Percentiles rank a stretch among this genome's conserved stretches.
phyloP scores from a whole-genome alignment of 2,113 vertebrate species.

The Melospiza melodia region DNA sequence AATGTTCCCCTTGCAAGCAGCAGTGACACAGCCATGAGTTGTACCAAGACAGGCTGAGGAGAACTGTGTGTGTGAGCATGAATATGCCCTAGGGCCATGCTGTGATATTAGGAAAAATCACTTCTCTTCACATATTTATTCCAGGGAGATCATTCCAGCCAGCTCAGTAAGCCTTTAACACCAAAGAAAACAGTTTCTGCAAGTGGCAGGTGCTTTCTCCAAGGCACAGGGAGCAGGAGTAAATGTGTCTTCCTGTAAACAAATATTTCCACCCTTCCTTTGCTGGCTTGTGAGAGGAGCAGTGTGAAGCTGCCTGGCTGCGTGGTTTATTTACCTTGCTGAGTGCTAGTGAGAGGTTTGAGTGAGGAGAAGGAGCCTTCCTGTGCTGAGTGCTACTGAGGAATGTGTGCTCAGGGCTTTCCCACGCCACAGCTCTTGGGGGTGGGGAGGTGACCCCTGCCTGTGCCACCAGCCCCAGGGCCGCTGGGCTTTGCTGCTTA shows the following conservation, averaged over 20 bases:
- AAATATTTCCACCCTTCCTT: not conserved
- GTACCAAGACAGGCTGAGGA: not conserved
- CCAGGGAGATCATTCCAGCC: not conserved
- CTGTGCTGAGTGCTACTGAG: constrained; percentile 50
- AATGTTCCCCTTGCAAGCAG: not conserved
- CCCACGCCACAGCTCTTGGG: constrained; percentile 13
- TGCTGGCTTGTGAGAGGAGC: not conserved
- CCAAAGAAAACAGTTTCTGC: not conserved
- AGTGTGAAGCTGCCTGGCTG: not conserved
- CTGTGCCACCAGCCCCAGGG: not conserved
- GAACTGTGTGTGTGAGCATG: not conserved
- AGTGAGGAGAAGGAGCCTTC: constrained; percentile 48
- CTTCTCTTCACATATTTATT: not conserved
- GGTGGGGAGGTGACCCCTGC: not conserved
- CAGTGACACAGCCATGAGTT: not conserved
- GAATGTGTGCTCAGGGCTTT: constrained; percentile 41
- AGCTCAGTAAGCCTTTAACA: not conserved
- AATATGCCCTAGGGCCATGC: not conserved
- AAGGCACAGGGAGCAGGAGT: not conserved
- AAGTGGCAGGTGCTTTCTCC: constrained; percentile 6
- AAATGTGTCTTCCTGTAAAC: constrained; percentile 15
- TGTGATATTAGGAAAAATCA: not conserved
- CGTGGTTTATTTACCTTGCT: constrained; percentile 66
- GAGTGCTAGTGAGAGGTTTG: constrained; percentile 64
- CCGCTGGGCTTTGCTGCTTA: not conserved